Evolutionary conservation across 2,888 invertebrate genomes (phyloP), one percentile per base, ranked within the genome.

Genomic region (Andrena bucephala): DNA sequence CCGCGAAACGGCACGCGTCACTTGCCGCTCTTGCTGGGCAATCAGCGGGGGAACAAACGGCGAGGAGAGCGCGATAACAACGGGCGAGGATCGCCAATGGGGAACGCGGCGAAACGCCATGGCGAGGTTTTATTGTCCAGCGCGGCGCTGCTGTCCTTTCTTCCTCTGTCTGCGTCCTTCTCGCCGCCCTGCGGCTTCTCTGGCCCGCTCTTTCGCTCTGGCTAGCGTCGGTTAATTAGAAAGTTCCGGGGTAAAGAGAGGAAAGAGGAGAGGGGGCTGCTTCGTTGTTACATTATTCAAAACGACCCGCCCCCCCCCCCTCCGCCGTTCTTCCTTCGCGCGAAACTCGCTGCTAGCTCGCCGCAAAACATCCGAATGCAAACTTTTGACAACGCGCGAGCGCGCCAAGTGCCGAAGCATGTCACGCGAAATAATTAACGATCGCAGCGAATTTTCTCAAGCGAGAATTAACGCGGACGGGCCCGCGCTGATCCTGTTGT

Each of bases 231-330:
- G 91, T 93, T 94, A 94, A 94, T 94, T 94, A 94, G 93, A 93
- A 94, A 94, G 93, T 94, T 93, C 87, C 87, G 84, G 78, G 87
- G 81, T 87, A 89, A 91, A 91, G 85, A 85, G 86, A 81, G 85
- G 83, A 84, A 86, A 83, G 86, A 84, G 84, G 71, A 60, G 50
- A 24, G 60, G 77, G 62, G 67, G 72, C n/a, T 62, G 77, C 68
- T 81, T 79, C 86, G 88, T 93, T 91, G 93, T 93, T 94, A 93
- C 93, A 94, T 94, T 93, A 94, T 94, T 93, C 93, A 92, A 91
- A 93, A 90, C 91, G 87, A 90, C 87, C 90, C 80, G 89, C 20
- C n/a, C n/a, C 85, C 90, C 83, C 89, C 87, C 87, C 24, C 10
- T 8, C 24, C 20, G 0, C n/a, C 7, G 54, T 57, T 24, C 52